Evolutionary conservation across 2,113 vertebrate genomes (phyloP).

Genomic region (Laterallus jamaicensis): DNA sequence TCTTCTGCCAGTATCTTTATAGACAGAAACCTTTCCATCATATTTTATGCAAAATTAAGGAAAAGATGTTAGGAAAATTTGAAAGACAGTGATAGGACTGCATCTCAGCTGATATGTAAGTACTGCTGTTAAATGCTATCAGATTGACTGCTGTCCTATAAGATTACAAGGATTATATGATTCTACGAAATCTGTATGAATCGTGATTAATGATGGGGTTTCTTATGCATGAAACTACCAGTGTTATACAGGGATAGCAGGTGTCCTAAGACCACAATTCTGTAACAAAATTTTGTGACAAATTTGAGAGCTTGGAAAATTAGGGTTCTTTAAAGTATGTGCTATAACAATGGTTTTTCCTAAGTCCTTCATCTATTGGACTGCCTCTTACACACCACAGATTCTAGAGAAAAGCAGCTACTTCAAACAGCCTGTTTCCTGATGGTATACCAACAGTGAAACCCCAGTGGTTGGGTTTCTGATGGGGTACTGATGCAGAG

Average conservation of each 20-base stretch:
- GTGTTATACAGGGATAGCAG: not conserved
- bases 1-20: slow-evolving; percentile 5
- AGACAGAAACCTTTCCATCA: not conserved
- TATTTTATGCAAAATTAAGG: slow-evolving; percentile 8
- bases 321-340: not conserved
- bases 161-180: not conserved
- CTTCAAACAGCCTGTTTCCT: not conserved
- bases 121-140: not conserved
- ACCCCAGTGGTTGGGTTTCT: not conserved
- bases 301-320: not conserved
- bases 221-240: not conserved
- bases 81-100: not conserved
- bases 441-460: not conserved
- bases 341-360: not conserved
- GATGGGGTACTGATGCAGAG: not conserved
- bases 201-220: too few relatives aligned
- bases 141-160: not conserved
- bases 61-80: not conserved
- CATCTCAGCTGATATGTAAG: not conserved
- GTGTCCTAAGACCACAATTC: not conserved
- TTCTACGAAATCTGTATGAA: too few relatives aligned
- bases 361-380: not conserved
- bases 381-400: not conserved
- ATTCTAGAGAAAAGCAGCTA: not conserved
- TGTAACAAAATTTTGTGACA: not conserved